phyloP scores from a whole-genome alignment of 2,797 vertebrate genomes.

The Sebastolobus altivelis region DNA sequence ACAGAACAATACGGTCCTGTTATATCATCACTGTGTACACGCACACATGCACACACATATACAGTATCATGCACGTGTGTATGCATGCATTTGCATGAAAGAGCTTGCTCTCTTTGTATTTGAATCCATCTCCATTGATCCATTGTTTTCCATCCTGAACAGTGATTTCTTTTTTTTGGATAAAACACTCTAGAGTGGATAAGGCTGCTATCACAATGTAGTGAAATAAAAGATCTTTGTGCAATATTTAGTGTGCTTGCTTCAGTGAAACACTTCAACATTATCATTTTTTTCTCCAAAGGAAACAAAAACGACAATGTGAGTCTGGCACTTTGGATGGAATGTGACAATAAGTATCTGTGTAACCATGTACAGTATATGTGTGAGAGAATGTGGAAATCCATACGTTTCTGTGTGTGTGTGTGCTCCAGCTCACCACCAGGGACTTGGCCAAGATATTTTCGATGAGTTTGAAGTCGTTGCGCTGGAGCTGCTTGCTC shows the following conservation, averaged over 20 bases:
- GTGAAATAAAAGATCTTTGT: constrained; percentile 16
- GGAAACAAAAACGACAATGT: not conserved
- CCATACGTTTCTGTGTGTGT: not conserved
- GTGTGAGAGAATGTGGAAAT: not conserved
- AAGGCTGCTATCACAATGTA: not conserved
- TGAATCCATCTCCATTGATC: not conserved
- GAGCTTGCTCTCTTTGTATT: not conserved
- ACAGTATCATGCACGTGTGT: not conserved
- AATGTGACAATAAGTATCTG: not conserved
- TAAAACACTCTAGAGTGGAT: not conserved
- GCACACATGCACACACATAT: not conserved
- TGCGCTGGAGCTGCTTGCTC: constrained; percentile 93
- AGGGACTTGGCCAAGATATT: constrained; percentile 95
- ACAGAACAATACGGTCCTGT: not conserved
- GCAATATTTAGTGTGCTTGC: not conserved
- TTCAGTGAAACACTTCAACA: not conserved
- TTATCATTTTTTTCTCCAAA: not conserved
- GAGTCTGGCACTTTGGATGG: not conserved
- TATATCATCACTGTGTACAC: not conserved
- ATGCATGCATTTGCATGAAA: constrained; percentile 9
- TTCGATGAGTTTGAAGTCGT: constrained; percentile 96
- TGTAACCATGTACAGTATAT: not conserved
- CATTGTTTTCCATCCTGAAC: not conserved
- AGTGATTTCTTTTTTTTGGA: not conserved
- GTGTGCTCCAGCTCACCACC: constrained; percentile 88